phyloP scores from a whole-genome alignment of 1,140 invertebrate species.

The Drosophila cardini region DNA sequence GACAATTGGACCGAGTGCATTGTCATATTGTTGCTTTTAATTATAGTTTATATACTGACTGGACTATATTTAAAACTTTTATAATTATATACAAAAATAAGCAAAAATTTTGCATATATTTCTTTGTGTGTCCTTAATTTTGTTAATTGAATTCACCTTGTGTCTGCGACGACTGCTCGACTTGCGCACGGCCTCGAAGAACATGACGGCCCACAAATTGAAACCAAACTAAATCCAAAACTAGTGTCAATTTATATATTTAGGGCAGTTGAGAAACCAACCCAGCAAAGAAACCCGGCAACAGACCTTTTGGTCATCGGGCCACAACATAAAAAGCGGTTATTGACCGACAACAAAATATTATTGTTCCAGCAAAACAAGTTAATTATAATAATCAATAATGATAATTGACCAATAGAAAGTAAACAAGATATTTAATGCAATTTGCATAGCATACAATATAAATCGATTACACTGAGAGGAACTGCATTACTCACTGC shows the following conservation, averaged over 20 bases:
- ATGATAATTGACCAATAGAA: slow-evolving; percentile 2
- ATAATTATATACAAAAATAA: background rate
- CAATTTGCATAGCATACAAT: background rate
- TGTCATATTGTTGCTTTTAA: slow-evolving; percentile 1
- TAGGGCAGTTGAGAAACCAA: slow-evolving; percentile 16
- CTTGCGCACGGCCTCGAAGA: slow-evolving; percentile 59
- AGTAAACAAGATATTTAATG: slow-evolving; percentile 1
- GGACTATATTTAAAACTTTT: background rate
- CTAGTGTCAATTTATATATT: slow-evolving; percentile 15
- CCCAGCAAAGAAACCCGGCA: slow-evolving; percentile 60
- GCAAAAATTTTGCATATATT: background rate
- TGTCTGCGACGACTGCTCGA: slow-evolving; percentile 51
- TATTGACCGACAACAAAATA: slow-evolving; percentile 15
- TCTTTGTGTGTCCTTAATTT: slow-evolving; percentile 34
- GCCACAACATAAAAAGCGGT: slow-evolving; percentile 64
- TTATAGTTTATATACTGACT: background rate
- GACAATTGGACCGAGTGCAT: background rate
- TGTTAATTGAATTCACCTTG: slow-evolving; percentile 54
- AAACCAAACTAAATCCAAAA: slow-evolving; percentile 59
- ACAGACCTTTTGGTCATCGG: slow-evolving; percentile 29
- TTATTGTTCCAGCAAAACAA: slow-evolving; percentile 16
- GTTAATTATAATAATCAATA: slow-evolving; percentile 45
- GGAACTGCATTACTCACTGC: background rate
- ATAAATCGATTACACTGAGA: background rate
- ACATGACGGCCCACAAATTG: slow-evolving; percentile 62